Evolutionary conservation across 2,888 invertebrate genomes (phyloP), one percentile per base, ranked within the genome.

Genomic region (Ethmia dodecea): DNA sequence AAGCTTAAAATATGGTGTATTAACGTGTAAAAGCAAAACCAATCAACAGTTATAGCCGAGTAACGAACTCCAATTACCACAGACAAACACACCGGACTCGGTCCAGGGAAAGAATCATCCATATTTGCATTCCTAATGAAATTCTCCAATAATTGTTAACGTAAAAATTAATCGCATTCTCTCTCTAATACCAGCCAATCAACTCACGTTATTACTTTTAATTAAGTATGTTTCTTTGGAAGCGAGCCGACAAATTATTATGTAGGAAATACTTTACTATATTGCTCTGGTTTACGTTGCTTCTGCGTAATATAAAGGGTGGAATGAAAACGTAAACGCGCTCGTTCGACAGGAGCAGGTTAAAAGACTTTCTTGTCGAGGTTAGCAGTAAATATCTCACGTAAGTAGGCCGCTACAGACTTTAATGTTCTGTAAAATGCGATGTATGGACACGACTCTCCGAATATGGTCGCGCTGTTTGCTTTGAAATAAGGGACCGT

Each of bases 51-150:
- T n/a, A n/a, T n/a, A n/a, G n/a, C n/a, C n/a, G n/a, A n/a, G n/a
- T n/a, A n/a, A n/a, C n/a, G n/a, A n/a, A n/a, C n/a, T n/a, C n/a
- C n/a, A n/a, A n/a, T n/a, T n/a, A n/a, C n/a, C n/a, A n/a, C n/a
- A n/a, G n/a, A n/a, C n/a, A n/a, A n/a, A n/a, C n/a, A n/a, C n/a
- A n/a, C n/a, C n/a, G n/a, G n/a, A n/a, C n/a, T n/a, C n/a, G n/a
- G n/a, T n/a, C n/a, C n/a, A n/a, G n/a, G n/a, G 22, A 22, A 22
- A 3, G 8, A 22, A 22, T n/a, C n/a, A 22, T 8, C 22, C n/a
- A n/a, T 60, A 63, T 67, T 67, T 67, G 63, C 58, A 66, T 67
- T 64, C 49, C 35, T 65, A 66, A 67, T 66, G 55, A 58, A 59
- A 56, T 58, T 55, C 43, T 49, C 49, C 49, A 57, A 61, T 63